These are phyloP conservation scores for Lepus americanus DNA, from an alignment of 2,113 vertebrate genomes.

Conservation along the genomic window DNA sequence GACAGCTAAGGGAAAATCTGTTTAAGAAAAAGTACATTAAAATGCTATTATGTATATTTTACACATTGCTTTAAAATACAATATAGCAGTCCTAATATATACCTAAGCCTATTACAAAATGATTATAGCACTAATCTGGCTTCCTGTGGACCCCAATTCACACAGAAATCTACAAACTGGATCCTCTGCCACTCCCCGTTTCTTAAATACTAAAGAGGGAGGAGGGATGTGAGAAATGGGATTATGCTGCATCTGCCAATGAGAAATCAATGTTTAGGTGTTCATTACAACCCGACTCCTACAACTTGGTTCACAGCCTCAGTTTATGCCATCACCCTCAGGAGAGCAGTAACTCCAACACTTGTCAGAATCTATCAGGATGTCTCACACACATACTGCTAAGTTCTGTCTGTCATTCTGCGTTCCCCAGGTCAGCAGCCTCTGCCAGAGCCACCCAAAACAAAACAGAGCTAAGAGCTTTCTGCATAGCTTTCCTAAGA, in stretches of 20 bases:
- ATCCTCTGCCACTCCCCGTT: neutral
- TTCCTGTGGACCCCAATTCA: neutral
- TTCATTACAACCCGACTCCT: constrained; percentile 40
- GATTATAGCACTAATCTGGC: neutral
- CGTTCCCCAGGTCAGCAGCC: neutral
- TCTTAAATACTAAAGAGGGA: constrained; percentile 19
- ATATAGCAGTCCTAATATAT: neutral
- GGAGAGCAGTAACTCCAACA: constrained; percentile 7
- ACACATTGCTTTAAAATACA: constrained; percentile 25
- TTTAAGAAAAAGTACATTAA: neutral
- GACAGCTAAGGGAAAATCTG: neutral
- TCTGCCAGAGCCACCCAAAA: constrained; percentile 23
- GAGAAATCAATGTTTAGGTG: neutral
- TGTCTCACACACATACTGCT: neutral
- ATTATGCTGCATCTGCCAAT: neutral
- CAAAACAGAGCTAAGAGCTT: neutral
- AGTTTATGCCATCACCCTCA: constrained; percentile 20
- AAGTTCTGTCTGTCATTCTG: neutral
- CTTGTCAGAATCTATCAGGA: neutral
- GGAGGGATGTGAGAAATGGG: neutral
- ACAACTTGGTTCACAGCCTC: neutral
- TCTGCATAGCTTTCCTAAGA: neutral
- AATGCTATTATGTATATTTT: constrained; percentile 1
- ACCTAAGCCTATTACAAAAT: constrained; percentile 9
- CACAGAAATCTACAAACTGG: neutral